Evolutionary conservation across 2,888 invertebrate genomes (phyloP).

Genomic region (Drosophila kuntzei): DNA sequence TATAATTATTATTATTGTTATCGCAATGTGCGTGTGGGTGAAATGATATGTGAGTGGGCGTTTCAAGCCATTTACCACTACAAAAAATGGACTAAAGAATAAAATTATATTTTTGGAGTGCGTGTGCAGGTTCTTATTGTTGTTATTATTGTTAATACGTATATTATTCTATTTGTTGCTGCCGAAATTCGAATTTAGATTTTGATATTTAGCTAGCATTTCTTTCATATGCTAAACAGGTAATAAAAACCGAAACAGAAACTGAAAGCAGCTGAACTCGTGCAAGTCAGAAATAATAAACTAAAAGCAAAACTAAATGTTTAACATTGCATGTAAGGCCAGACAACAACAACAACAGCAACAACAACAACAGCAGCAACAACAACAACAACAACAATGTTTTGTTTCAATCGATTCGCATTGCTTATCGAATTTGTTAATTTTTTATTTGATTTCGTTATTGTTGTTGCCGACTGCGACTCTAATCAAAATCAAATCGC

Average conservation of each 20-base stretch:
- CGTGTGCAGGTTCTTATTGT: conserved; percentile 5
- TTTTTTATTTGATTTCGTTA: conserved; percentile 24
- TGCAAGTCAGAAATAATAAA: conserved; percentile 21
- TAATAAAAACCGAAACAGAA: conserved; percentile 24
- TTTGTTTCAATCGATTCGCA: conserved; percentile 63
- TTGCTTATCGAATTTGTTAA: conserved; percentile 46
- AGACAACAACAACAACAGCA: conserved; percentile 38
- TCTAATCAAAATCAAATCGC: conserved; percentile 61
- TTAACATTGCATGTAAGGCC: conserved; percentile 50
- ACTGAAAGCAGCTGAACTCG: conserved; percentile 41
- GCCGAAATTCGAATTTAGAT: conserved; percentile 8
- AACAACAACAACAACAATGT: conserved; percentile 28
- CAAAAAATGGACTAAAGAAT: conserved; percentile 26
- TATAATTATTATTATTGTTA: conserved; percentile 35
- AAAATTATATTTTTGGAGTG: conserved; percentile 33
- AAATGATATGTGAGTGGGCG: conserved; percentile 53
- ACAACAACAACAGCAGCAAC: conserved; percentile 31
- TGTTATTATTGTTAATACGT: conserved; percentile 17
- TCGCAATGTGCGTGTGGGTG: conserved; percentile 34
- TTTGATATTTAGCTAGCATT: conserved; percentile 32
- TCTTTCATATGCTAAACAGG: conserved; percentile 58
- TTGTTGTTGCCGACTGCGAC: conserved; percentile 23
- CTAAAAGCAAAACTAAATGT: conserved; percentile 34
- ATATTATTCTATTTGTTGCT: conserved; percentile 13
- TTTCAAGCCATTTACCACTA: conserved; percentile 37